A percentile compares a stretch with the other conserved stretches of the same genome.
These are phyloP conservation scores for Platynereis dumerilii DNA, from an alignment of 2,888 invertebrate species.

Conservation along the genomic window DNA sequence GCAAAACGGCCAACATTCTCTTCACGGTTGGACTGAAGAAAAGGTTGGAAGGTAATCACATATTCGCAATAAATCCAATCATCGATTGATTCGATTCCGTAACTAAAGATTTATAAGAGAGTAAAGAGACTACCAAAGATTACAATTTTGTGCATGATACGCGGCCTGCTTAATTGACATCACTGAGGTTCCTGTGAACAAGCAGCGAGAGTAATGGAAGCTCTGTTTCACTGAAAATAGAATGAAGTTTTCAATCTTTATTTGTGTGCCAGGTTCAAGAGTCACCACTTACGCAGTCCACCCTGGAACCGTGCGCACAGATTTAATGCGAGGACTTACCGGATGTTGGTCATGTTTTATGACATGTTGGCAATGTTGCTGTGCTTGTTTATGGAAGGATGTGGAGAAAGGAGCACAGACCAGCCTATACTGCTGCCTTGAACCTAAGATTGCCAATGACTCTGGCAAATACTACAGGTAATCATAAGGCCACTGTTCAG, in stretches of 20 bases:
- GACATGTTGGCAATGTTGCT: slow-evolving; percentile 40
- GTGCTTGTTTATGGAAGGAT: slow-evolving; percentile 44
- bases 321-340: slow-evolving; percentile 32
- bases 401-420: slow-evolving; percentile 55
- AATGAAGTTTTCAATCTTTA: not conserved
- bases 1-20: slow-evolving; percentile 44
- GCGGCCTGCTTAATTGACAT: too few relatives aligned
- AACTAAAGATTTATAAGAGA: too few relatives aligned
- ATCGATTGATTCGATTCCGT: too few relatives aligned
- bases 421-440: slow-evolving; percentile 46
- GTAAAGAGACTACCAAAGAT: too few relatives aligned
- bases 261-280: slow-evolving; percentile 16
- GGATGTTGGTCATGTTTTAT: slow-evolving; percentile 42
- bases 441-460: slow-evolving; percentile 42
- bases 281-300: slow-evolving; percentile 31
- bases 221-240: too few relatives aligned
- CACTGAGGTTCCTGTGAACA: too few relatives aligned
- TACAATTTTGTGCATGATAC: too few relatives aligned
- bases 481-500: too few relatives aligned
- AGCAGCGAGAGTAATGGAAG: too few relatives aligned
- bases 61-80: too few relatives aligned
- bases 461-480: slow-evolving; percentile 55
- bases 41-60: slow-evolving; percentile 35
- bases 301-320: slow-evolving; percentile 35
- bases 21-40: slow-evolving; percentile 41